A percentile compares a stretch with the other conserved stretches of the same genome.
Evolutionary conservation across 2,797 vertebrate species (phyloP).

Genomic region (Coregonus suidteri): DNA sequence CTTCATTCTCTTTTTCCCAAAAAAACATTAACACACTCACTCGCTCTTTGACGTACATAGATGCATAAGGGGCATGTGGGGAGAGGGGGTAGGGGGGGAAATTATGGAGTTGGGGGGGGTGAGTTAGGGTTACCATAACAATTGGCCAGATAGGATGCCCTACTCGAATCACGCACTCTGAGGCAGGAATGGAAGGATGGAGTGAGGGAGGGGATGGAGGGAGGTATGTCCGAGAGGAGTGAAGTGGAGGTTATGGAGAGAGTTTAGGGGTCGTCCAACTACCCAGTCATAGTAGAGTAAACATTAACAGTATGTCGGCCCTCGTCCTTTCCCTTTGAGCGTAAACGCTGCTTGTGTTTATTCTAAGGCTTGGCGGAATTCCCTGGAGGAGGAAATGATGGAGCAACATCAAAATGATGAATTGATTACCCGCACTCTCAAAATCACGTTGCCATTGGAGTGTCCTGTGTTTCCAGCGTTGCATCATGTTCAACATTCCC

Average conservation of each 20-base stretch:
- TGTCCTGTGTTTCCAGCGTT: conserved; percentile 48
- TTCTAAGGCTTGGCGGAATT: conserved; percentile 68
- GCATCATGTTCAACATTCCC: conserved; percentile 60
- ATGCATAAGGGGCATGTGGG: conserved; percentile 37
- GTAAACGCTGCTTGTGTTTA: conserved; percentile 61
- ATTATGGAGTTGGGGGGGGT: conserved; percentile 28
- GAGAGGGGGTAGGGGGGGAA: conserved; percentile 17
- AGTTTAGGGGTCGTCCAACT: conserved; percentile 56
- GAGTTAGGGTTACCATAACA: conserved; percentile 57
- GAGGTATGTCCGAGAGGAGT: conserved; percentile 31
- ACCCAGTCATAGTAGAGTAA: conserved; percentile 68
- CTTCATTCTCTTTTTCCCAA: conserved; percentile 40
- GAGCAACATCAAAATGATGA: conserved; percentile 62
- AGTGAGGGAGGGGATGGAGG: conserved; percentile 39
- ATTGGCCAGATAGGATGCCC: conserved; percentile 52
- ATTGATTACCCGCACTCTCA: conserved; percentile 62
- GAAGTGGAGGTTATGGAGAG: conserved; percentile 48
- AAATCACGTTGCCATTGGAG: conserved; percentile 52
- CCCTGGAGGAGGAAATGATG: conserved; percentile 75
- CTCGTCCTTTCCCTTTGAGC: conserved; percentile 59
- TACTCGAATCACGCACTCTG: conserved; percentile 30
- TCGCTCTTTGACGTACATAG: conserved; percentile 75
- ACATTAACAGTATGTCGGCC: conserved; percentile 70
- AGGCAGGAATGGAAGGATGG: conserved; percentile 31
- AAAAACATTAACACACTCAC: conserved; percentile 71